A percentile compares a stretch with the other conserved stretches of the same genome.
Evolutionary conservation across 2,888 invertebrate genomes (phyloP).

Genomic region (Atrina japonica): DNA sequence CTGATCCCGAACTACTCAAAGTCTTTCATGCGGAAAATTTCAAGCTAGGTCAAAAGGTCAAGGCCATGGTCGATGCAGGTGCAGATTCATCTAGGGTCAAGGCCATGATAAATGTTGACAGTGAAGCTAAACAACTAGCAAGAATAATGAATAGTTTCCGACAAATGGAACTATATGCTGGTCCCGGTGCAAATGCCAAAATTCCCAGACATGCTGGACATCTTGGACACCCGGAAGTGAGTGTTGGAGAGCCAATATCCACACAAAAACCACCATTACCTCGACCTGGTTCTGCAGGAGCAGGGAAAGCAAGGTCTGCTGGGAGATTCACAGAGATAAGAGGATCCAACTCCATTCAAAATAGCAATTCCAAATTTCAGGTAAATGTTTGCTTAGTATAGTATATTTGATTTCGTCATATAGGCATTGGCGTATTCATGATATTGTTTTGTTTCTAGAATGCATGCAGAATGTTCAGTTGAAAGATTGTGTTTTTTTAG

Average conservation of each 20-base stretch:
- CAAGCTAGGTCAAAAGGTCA: slow-evolving; percentile 62
- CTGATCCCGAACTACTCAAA: slow-evolving; percentile 61
- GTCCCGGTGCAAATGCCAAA: slow-evolving; percentile 42
- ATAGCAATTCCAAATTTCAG: background rate
- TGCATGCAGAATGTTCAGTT: no score
- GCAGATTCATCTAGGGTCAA: slow-evolving; percentile 57
- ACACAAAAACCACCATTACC: slow-evolving; percentile 43
- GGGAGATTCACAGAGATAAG: slow-evolving; percentile 67
- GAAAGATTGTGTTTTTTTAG: no score
- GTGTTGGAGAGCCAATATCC: slow-evolving; percentile 42
- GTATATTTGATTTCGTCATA: background rate
- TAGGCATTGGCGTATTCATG: no score
- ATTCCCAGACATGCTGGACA: background rate
- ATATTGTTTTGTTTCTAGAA: no score
- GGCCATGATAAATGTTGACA: slow-evolving; percentile 62
- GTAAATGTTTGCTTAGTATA: no score
- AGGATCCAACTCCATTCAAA: background rate
- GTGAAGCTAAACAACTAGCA: slow-evolving; percentile 67
- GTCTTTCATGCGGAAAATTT: slow-evolving; percentile 62
- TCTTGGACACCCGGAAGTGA: slow-evolving; percentile 41
- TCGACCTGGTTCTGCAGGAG: slow-evolving; percentile 64
- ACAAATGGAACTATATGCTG: slow-evolving; percentile 75
- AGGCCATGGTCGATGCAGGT: slow-evolving; percentile 65
- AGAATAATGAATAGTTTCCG: slow-evolving; percentile 73
- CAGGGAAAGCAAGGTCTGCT: slow-evolving; percentile 49